These are phyloP conservation scores for Carettochelys insculpta DNA, from an alignment of 2,113 vertebrate species.

Conservation along the genomic window DNA sequence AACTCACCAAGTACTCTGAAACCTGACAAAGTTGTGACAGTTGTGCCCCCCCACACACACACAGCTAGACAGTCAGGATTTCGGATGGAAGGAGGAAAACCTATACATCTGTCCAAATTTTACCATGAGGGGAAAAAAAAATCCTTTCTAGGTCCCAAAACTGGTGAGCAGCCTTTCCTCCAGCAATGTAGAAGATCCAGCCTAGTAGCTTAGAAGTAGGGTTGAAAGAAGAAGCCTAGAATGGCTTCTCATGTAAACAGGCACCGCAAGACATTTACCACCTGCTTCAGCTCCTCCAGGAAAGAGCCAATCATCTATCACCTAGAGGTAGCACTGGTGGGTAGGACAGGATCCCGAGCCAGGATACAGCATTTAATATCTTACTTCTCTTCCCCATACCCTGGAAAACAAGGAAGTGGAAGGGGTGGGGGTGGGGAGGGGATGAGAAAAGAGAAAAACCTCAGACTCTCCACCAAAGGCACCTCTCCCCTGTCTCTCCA, in stretches of 20 bases:
- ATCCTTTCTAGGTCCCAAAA: background rate
- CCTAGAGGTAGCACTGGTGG: background rate
- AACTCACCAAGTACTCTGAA: background rate
- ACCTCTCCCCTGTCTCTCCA: accelerated
- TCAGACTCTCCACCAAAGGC: background rate
- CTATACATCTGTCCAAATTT: background rate
- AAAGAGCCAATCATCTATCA: background rate
- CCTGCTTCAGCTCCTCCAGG: background rate
- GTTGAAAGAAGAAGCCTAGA: background rate
- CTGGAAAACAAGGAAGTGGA: background rate
- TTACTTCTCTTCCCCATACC: background rate
- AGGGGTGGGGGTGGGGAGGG: background rate
- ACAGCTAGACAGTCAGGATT: background rate
- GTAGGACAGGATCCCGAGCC: background rate
- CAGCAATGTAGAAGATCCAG: background rate
- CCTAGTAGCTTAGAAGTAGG: background rate
- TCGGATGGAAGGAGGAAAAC: background rate
- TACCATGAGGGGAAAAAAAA: background rate
- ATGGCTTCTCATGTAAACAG: background rate
- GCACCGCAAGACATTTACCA: background rate
- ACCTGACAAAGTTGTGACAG: background rate
- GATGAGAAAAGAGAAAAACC: background rate
- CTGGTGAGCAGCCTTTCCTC: background rate
- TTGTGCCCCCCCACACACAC: background rate
- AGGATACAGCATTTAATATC: background rate